These are phyloP conservation scores for Mungos mungo DNA, from an alignment of 2,113 vertebrate genomes.

Conservation along the genomic window DNA sequence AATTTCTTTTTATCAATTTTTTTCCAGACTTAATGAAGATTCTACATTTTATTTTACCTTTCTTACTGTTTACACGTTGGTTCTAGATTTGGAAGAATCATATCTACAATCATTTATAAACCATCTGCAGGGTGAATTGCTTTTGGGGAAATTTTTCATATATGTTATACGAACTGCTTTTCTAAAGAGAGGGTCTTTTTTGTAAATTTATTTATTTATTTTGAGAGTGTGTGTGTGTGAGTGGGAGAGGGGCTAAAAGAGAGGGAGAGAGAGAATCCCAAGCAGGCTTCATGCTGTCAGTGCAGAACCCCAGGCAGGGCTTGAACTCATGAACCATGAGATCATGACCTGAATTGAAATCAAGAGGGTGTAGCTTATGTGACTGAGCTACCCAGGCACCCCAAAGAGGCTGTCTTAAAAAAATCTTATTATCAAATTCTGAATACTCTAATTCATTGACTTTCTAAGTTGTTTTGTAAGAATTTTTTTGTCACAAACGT, in stretches of 20 bases:
- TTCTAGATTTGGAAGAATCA: background rate
- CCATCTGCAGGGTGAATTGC: background rate
- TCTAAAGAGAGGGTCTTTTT: background rate
- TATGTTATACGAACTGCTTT: background rate
- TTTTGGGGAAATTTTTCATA: background rate
- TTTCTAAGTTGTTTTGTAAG: background rate
- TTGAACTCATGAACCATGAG: too few species aligned
- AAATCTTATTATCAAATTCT: background rate
- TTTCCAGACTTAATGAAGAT: background rate
- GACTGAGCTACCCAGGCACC: too few species aligned
- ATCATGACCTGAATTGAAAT: too few species aligned
- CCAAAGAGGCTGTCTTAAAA: too few species aligned
- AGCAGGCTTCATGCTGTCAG: too few species aligned
- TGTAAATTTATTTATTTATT: too few species aligned
- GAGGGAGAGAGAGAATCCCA: too few species aligned
- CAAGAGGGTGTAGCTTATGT: too few species aligned
- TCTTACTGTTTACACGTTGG: background rate
- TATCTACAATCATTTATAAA: background rate
- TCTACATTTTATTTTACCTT: slow-evolving; percentile 5
- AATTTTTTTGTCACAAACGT: background rate
- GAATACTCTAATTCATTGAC: background rate
- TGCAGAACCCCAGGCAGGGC: too few species aligned
- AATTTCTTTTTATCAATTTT: background rate
- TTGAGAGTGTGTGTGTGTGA: too few species aligned
- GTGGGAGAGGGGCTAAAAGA: too few species aligned